Evolutionary conservation across 2,113 vertebrate genomes (phyloP).

Genomic region (human (Homo sapiens)): GRCh38 chr14:44469001-44469500

Average conservation of each 20-base stretch:
- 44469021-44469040: not conserved
- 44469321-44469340: slow-evolving; percentile 55
- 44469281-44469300: slow-evolving; percentile 47
- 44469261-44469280: slow-evolving; percentile 47
- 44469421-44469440: slow-evolving; percentile 65
- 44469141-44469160: not conserved
- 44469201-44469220: not conserved
- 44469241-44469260: slow-evolving; percentile 40
- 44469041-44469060: not conserved
- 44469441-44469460: slow-evolving; percentile 63
- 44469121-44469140: not conserved
- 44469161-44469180: slow-evolving; percentile 18
- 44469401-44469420: slow-evolving; percentile 68
- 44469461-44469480: slow-evolving; percentile 27
- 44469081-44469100: not conserved
- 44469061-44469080: not conserved
- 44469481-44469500: slow-evolving; percentile 51
- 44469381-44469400: slow-evolving; percentile 55
- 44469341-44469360: slow-evolving; percentile 70
- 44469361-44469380: slow-evolving; percentile 58
- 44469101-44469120: not conserved
- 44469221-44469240: slow-evolving; percentile 38
- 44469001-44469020: not conserved
- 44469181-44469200: not conserved
- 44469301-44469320: slow-evolving; percentile 53